phyloP scores from a whole-genome alignment of 2,888 invertebrate species.

The Rhagium mordax region DNA sequence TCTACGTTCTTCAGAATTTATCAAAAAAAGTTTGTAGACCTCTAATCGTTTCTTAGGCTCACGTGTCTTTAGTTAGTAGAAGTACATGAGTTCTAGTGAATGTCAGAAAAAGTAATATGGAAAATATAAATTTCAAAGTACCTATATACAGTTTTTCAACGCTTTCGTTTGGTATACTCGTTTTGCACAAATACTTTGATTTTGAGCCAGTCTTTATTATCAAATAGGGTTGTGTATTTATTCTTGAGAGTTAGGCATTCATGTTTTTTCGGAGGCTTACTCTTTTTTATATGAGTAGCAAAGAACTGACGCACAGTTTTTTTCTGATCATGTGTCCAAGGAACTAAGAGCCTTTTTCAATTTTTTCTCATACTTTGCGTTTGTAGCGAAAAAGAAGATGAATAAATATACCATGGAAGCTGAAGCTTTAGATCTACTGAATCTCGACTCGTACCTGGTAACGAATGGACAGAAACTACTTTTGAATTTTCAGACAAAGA shows the following conservation, averaged over 20 bases:
- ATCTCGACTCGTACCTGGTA: background rate
- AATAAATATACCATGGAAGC: background rate
- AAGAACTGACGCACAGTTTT: background rate
- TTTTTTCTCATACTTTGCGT: background rate
- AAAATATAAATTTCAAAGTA: too few species aligned
- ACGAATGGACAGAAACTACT: too few species aligned
- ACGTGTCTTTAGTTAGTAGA: too few species aligned
- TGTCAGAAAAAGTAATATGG: background rate
- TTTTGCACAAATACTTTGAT: background rate
- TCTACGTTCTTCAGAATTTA: too few species aligned
- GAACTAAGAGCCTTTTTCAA: background rate
- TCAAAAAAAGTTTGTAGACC: too few species aligned
- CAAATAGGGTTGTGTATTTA: background rate
- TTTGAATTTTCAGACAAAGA: too few species aligned
- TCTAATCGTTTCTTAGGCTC: too few species aligned
- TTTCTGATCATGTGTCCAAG: background rate
- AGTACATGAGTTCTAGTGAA: too few species aligned
- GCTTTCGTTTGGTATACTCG: background rate
- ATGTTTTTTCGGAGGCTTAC: background rate
- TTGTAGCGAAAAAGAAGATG: too few species aligned
- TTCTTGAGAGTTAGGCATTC: background rate
- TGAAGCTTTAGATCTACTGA: background rate
- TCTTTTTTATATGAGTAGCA: background rate
- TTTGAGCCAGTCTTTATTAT: background rate
- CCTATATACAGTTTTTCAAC: too few species aligned